phyloP scores from a whole-genome alignment of 2,113 vertebrate genomes.

The Calypte anna region DNA sequence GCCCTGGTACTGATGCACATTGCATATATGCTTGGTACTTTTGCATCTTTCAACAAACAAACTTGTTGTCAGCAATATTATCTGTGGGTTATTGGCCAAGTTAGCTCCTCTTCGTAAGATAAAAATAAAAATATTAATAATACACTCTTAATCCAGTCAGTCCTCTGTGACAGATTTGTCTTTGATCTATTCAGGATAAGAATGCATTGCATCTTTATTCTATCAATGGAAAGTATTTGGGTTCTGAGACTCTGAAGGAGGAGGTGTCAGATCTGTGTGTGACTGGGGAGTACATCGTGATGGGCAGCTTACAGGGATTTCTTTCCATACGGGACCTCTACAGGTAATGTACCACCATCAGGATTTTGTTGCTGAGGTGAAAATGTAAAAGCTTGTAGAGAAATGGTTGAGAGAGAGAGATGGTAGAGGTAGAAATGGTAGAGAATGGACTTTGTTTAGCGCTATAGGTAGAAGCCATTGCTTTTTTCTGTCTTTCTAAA shows the following conservation, averaged over 20 bases:
- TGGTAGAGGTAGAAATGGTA: no score
- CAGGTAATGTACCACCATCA: slow-evolving; percentile 80
- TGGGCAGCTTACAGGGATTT: slow-evolving; percentile 92
- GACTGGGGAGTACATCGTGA: slow-evolving; percentile 87
- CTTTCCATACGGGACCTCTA: slow-evolving; percentile 92
- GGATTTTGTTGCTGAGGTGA: neutral
- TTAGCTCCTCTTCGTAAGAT: neutral
- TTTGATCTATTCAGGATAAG: slow-evolving; percentile 85
- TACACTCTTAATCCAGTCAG: neutral
- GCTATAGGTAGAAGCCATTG: neutral
- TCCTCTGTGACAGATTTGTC: neutral
- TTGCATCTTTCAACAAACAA: neutral
- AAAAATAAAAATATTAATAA: neutral
- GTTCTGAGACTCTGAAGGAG: slow-evolving; percentile 88
- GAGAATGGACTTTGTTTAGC: neutral
- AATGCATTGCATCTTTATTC: slow-evolving; percentile 94
- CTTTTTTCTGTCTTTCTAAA: neutral
- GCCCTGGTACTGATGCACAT: neutral
- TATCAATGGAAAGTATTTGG: slow-evolving; percentile 91
- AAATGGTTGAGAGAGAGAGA: neutral
- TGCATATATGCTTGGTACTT: neutral
- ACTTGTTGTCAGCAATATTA: neutral
- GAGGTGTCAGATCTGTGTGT: slow-evolving; percentile 93
- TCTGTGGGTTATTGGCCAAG: neutral
- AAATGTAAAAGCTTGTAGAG: neutral